Conservation (phyloP, 2,113 vertebrate species). For the Picathartes gymnocephalus region DNA sequence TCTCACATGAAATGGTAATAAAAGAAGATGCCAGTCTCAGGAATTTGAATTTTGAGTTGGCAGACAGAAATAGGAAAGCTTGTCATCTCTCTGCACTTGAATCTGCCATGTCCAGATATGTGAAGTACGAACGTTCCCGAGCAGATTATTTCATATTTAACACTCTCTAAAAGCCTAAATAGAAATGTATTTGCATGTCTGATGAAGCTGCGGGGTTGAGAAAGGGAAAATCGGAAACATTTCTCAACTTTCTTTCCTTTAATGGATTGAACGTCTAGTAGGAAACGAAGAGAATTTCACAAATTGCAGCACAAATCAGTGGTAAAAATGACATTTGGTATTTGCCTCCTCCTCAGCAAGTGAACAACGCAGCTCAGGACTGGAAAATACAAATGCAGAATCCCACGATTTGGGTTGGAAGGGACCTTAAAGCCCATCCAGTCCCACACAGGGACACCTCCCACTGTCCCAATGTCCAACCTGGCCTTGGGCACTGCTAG, state of each 20-base stretch:
- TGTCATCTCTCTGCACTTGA: slow-evolving; percentile 70
- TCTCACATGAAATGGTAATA: slow-evolving; percentile 73
- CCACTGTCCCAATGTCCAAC: background rate
- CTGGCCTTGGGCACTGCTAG: background rate
- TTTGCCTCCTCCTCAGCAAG: background rate
- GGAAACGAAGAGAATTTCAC: background rate
- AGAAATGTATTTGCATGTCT: slow-evolving; percentile 50
- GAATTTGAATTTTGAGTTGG: slow-evolving; percentile 74
- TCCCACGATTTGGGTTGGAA: background rate
- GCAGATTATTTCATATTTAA: slow-evolving; percentile 39
- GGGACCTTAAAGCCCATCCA: background rate
- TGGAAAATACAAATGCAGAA: background rate
- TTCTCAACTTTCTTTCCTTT: background rate
- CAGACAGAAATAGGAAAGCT: slow-evolving; percentile 72
- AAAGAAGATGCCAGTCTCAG: slow-evolving; percentile 72
- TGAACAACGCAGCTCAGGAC: background rate
- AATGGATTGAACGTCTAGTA: background rate
- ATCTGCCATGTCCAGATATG: slow-evolving; percentile 64
- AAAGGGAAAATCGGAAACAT: background rate
- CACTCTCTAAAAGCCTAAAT: background rate
- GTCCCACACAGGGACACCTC: accelerated
- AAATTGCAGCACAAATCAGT: background rate
- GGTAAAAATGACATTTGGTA: background rate
- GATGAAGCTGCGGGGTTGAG: slow-evolving; percentile 20
- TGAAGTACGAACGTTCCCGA: slow-evolving; percentile 54